Percentiles rank a stretch among this genome's conserved stretches.
Evolutionary conservation across 1,140 invertebrate genomes (phyloP).

Genomic region (Oedothorax gibbosus): DNA sequence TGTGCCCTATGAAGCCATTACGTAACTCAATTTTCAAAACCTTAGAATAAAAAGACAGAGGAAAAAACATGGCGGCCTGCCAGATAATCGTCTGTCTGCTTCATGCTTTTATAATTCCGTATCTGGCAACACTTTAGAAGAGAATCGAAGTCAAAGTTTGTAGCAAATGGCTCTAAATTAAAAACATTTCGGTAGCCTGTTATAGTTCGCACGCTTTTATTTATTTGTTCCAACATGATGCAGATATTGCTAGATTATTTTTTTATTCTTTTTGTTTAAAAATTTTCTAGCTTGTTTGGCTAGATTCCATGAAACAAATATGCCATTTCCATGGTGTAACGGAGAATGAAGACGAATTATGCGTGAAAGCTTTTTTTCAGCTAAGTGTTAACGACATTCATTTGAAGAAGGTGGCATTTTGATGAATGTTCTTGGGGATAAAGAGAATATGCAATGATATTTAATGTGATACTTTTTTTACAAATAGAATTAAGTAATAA

Average conservation of each 20-base stretch:
- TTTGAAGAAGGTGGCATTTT: slow-evolving; percentile 1
- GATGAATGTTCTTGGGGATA: neutral
- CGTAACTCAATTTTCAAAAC: slow-evolving; percentile 43
- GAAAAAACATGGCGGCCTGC: slow-evolving; percentile 37
- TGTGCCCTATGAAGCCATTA: slow-evolving; percentile 32
- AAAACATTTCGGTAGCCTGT: slow-evolving; percentile 30
- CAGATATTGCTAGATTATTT: slow-evolving; percentile 12
- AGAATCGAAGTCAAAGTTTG: slow-evolving; percentile 20
- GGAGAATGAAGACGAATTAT: neutral
- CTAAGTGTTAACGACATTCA: slow-evolving; percentile 3
- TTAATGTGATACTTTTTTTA: too few species aligned
- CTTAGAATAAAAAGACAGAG: slow-evolving; percentile 1
- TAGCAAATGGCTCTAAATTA: slow-evolving; percentile 38
- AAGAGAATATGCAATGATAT: neutral
- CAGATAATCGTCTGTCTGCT: slow-evolving; percentile 12
- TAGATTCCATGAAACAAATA: slow-evolving; percentile 25
- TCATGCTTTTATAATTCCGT: slow-evolving; percentile 18
- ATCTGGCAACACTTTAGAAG: slow-evolving; percentile 16
- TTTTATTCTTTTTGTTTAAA: slow-evolving; percentile 18
- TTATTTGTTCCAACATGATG: slow-evolving; percentile 13
- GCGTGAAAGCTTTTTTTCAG: slow-evolving; percentile 4
- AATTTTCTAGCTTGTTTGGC: slow-evolving; percentile 13
- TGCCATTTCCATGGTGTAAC: neutral
- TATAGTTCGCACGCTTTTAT: neutral
- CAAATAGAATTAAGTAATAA: too few species aligned